Evolutionary conservation across 37 sponge, comb jelly and placozoan genomes (phyloP), one percentile per base, ranked within the genome.

Genomic region (Hexactinellida sp.): DNA sequence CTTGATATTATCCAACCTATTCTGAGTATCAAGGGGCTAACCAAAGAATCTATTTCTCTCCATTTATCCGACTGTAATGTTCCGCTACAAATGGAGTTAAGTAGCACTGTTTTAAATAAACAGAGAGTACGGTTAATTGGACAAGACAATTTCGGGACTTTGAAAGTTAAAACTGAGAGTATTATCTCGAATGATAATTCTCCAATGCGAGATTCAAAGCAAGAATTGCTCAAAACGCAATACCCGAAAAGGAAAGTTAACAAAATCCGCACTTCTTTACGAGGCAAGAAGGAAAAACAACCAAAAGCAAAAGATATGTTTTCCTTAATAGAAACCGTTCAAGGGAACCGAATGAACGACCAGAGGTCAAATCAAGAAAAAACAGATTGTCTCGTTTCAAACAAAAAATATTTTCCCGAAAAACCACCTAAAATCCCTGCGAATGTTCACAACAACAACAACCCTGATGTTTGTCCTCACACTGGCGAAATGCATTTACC

Each of bases 361-460:
- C 76, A 63, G 34, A 63, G 76, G 13, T 63, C 76, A 7, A 41
- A 5, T 41, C 13, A 16, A 41, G 76, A 63, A n/a, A 63, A 23
- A n/a, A 23, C 3, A 25, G 52, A 47, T 47, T 19, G 16, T 47
- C 16, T 47, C 52, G n/a, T n/a, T n/a, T 41, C 47, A 16, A 63
- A n/a, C 13, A 63, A 63, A 25, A 10, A 7, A n/a, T 63, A 21
- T 63, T 23, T 63, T 7, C 30, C 76, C 30, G 76, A 63, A 32
- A 63, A 63, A 28, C 76, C 76, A 25, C 76, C 76, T 63, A 63
- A 63, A 63, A 63, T 63, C 28, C 76, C 76, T n/a, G 76, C 76
- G 28, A 63, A 25, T 63, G 3, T 23, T 63, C 25, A 63, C 21
- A 63, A 7, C 13, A n/a, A 63, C 30, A n/a, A n/a, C 13, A n/a